Percentiles rank a stretch among this genome's conserved stretches.
These are phyloP conservation scores for Gephyroberyx darwinii DNA, from an alignment of 2,797 vertebrate genomes.

Conservation along the genomic window DNA sequence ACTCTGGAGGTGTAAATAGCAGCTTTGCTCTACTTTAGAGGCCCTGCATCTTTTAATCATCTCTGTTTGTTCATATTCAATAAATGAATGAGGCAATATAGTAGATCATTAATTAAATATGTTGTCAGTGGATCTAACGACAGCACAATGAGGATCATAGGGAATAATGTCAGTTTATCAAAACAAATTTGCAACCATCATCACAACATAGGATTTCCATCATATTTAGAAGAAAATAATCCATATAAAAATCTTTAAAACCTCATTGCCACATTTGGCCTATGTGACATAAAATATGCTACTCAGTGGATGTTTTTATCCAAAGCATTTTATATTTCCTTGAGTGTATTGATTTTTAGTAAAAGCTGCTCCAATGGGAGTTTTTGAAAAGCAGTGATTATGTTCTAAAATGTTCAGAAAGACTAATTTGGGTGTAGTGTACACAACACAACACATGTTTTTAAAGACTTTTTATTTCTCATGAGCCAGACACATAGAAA, in stretches of 20 bases:
- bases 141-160: not conserved
- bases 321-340: not conserved
- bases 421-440: no score
- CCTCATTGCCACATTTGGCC: not conserved
- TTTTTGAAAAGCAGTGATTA: no score
- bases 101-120: constrained; percentile 13
- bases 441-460: no score
- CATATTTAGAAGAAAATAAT: not conserved
- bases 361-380: no score
- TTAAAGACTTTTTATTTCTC: not conserved
- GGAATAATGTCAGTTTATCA: constrained; percentile 2
- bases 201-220: not conserved
- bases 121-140: constrained; percentile 4
- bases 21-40: constrained; percentile 21
- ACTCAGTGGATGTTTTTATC: not conserved
- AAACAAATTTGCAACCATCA: not conserved
- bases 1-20: constrained; percentile 26
- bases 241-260: not conserved
- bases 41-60: not conserved
- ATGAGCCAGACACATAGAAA: not conserved
- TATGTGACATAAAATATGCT: not conserved
- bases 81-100: not conserved
- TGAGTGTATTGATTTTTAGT: not conserved
- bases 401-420: no score
- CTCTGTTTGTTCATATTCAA: not conserved